Evolutionary conservation across 2,113 vertebrate species (phyloP), one percentile per base, ranked within the genome.

Genomic region (Rhegmatorhina hoffmannsi): DNA sequence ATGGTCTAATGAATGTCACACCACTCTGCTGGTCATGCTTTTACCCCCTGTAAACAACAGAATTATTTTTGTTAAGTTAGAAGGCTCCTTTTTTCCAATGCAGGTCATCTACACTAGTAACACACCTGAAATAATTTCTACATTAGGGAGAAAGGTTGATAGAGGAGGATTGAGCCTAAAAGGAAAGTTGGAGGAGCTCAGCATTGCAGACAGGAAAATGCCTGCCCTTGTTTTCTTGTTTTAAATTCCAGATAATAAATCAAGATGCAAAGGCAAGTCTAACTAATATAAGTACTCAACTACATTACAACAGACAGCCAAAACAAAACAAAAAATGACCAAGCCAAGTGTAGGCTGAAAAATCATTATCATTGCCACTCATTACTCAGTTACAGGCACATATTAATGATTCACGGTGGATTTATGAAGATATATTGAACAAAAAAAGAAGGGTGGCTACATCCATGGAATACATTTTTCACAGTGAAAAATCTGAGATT

Each of bases 21-120:
- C 12, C 47, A 50, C 15, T 47, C 59, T 11, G 6, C 9, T 73
- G 58, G 31, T 20, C 0, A 0, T 46, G 56, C 9, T 15, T n/a
- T 60, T 46, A n/a, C 10, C 7, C 11, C 10, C 62, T 68, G 34
- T 7, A 64, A 72, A 55, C 2, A 4, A 18, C 46, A 80, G 14
- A 52, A 67, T 46, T 75, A 25, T 56, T 60, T 77, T 73, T 86
- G 7, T 40, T 52, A 13, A 13, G 7, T 68, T 59, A 76, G 31
- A 69, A 60, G 7, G 26, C 50, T 56, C 6, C 12, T 87, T 74
- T 46, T 38, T 38, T 3, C 9, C 59, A 60, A 6, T n/a, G 20
- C 70, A 63, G 52, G 40, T 87, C 16, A 17, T 67, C 47, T 28
- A 5, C 11, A 7, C 55, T 53, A 52, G 55, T n/a, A 68, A n/a